Evolutionary conservation across 2,113 vertebrate genomes (phyloP).

Genomic region (Notothenia coriiceps): DNA sequence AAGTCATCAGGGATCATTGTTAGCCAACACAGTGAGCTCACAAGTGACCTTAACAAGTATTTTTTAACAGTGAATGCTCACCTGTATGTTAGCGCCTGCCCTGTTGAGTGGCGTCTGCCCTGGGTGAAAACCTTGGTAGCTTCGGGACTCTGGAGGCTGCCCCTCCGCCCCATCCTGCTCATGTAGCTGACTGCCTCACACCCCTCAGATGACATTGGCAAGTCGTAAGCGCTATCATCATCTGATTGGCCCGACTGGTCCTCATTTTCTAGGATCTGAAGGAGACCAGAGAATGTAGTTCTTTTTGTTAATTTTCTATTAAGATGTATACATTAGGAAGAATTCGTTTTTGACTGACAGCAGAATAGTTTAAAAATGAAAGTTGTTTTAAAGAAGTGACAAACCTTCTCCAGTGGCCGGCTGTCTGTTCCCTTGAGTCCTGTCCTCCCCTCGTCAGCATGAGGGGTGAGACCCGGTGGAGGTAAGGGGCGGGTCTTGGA

Average conservation of each 20-base stretch:
- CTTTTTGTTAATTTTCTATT: not conserved
- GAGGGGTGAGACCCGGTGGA: conserved; percentile 81
- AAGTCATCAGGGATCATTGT: not conserved
- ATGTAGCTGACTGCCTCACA: conserved; percentile 51
- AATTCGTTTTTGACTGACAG: not conserved
- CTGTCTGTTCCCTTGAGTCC: conserved; percentile 74
- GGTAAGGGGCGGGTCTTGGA: conserved; percentile 73
- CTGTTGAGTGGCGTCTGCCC: conserved; percentile 79
- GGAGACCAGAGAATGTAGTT: not conserved
- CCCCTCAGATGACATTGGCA: conserved; percentile 56
- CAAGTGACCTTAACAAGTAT: not conserved
- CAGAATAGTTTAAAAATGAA: not conserved
- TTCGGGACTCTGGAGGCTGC: conserved; percentile 75
- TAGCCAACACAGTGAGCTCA: not conserved
- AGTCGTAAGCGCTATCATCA: conserved; percentile 33
- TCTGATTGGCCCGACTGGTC: conserved; percentile 72
- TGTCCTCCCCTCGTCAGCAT: conserved; percentile 68
- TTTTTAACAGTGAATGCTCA: conserved; percentile 24
- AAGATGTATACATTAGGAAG: not conserved
- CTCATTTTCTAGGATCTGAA: conserved; percentile 83
- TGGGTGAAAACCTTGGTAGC: conserved; percentile 54
- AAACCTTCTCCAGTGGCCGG: conserved; percentile 82
- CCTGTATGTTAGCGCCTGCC: conserved; percentile 69
- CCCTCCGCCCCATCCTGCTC: conserved; percentile 67
- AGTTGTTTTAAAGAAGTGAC: not conserved